These are phyloP conservation scores for Cyclura pinguis DNA, from an alignment of 2,797 vertebrate genomes.

Conservation along the genomic window DNA sequence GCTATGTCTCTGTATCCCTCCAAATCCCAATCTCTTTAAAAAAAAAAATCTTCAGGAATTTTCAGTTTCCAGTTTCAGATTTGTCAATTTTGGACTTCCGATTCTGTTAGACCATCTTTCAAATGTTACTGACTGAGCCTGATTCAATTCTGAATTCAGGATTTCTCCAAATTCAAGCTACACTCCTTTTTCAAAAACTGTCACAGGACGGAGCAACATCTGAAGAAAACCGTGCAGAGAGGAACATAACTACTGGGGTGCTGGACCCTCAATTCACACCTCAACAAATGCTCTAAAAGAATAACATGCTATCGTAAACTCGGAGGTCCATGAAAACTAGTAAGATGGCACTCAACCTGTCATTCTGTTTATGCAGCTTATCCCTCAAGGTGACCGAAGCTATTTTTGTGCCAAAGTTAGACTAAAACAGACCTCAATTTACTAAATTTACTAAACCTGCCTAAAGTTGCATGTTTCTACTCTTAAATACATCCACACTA, in stretches of 20 bases:
- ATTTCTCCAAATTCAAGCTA: too few species aligned
- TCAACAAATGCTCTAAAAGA: not conserved
- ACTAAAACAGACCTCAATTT: not conserved
- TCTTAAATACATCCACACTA: not conserved
- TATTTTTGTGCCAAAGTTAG: not conserved
- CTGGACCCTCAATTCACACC: not conserved
- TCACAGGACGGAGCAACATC: not conserved
- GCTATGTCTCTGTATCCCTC: too few species aligned
- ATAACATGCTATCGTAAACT: not conserved
- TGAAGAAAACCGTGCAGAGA: not conserved
- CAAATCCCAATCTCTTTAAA: too few species aligned
- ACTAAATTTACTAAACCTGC: not conserved
- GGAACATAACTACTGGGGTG: not conserved
- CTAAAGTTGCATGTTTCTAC: too few species aligned
- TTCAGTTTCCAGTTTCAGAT: too few species aligned
- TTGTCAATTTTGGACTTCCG: too few species aligned
- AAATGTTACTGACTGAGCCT: too few species aligned
- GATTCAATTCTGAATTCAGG: too few species aligned
- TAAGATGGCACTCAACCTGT: not conserved
- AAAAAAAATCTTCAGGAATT: too few species aligned
- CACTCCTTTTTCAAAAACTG: not conserved
- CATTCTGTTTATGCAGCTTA: not conserved
- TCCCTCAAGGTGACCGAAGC: not conserved
- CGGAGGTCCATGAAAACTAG: too few species aligned
- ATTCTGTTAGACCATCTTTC: too few species aligned